phyloP scores from a whole-genome alignment of 2,113 vertebrate species.

The Regulus satrapa region DNA sequence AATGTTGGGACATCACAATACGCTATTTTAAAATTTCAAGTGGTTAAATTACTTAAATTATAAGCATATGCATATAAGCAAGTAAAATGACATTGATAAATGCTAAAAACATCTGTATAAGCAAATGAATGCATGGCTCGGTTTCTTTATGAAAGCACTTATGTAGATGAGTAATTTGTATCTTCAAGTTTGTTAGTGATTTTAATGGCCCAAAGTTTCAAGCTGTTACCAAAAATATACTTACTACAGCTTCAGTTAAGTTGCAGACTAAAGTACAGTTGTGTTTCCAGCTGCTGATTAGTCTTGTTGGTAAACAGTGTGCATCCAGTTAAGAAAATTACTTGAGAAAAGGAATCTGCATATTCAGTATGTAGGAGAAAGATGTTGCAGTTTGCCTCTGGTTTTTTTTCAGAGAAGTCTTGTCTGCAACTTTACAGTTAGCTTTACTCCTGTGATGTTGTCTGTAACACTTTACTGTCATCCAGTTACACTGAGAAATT shows the following conservation, averaged over 20 bases:
- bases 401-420: not conserved
- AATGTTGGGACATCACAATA: not conserved
- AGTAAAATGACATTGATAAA: slow-evolving; percentile 6
- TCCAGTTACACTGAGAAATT: not conserved
- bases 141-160: not conserved
- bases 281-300: not conserved
- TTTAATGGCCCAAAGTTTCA: slow-evolving; percentile 15
- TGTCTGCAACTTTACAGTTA: not conserved
- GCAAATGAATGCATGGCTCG: not conserved
- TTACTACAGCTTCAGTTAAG: not conserved
- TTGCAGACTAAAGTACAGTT: not conserved
- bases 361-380: not conserved
- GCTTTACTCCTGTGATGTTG: not conserved
- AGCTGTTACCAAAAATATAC: not conserved
- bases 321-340: not conserved
- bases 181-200: slow-evolving; percentile 3
- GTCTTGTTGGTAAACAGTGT: slow-evolving; percentile 17
- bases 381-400: not conserved
- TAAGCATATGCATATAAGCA: too few species aligned
- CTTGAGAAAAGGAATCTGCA: not conserved
- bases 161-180: slow-evolving; percentile 13
- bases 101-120: not conserved
- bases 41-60: slow-evolving; percentile 1
- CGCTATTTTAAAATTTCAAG: not conserved
- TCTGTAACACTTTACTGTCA: not conserved